These are phyloP conservation scores for Australoheros facetus DNA, from an alignment of 2,797 vertebrate species.

Conservation along the genomic window DNA sequence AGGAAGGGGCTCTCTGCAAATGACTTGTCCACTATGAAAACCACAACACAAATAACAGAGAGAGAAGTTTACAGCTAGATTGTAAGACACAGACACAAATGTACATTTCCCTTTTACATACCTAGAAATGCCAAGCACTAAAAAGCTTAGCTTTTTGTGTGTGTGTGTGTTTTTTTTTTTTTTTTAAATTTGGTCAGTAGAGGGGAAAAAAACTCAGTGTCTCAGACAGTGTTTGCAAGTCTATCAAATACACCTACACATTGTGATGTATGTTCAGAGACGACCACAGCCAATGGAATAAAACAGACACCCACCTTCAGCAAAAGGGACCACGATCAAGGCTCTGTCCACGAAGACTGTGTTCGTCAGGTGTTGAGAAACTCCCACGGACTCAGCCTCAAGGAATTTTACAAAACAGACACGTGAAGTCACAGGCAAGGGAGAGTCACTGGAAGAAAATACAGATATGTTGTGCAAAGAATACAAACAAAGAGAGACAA, in stretches of 20 bases:
- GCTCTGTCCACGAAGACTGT: slow-evolving; percentile 99
- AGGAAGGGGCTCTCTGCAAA: slow-evolving; percentile 98
- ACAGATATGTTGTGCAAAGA: slow-evolving; percentile 85
- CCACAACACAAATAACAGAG: slow-evolving; percentile 99
- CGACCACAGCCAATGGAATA: slow-evolving; percentile 16
- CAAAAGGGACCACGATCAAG: slow-evolving; percentile 98
- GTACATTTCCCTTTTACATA: slow-evolving; percentile 69
- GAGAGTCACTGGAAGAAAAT: slow-evolving; percentile 96
- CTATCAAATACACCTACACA: slow-evolving; percentile 52
- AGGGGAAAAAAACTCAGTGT: slow-evolving; percentile 36
- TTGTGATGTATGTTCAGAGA: slow-evolving; percentile 41
- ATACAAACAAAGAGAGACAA: slow-evolving; percentile 73
- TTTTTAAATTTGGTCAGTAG: not conserved
- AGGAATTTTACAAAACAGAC: slow-evolving; percentile 99
- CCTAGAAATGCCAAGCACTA: slow-evolving; percentile 63
- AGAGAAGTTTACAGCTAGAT: slow-evolving; percentile 93
- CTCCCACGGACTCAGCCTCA: slow-evolving; percentile 96
- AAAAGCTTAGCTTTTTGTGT: slow-evolving; percentile 48
- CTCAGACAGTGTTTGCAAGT: slow-evolving; percentile 48
- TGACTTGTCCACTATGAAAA: slow-evolving; percentile 99
- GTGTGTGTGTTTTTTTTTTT: slow-evolving; percentile 14
- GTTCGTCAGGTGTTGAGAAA: slow-evolving; percentile 99
- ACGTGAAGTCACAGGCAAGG: slow-evolving; percentile 99
- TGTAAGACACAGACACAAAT: slow-evolving; percentile 80
- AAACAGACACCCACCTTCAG: slow-evolving; percentile 95